Evolutionary conservation across 2,888 invertebrate genomes (phyloP), one percentile per base, ranked within the genome.

Genomic region (Anoplius nigerrimus): DNA sequence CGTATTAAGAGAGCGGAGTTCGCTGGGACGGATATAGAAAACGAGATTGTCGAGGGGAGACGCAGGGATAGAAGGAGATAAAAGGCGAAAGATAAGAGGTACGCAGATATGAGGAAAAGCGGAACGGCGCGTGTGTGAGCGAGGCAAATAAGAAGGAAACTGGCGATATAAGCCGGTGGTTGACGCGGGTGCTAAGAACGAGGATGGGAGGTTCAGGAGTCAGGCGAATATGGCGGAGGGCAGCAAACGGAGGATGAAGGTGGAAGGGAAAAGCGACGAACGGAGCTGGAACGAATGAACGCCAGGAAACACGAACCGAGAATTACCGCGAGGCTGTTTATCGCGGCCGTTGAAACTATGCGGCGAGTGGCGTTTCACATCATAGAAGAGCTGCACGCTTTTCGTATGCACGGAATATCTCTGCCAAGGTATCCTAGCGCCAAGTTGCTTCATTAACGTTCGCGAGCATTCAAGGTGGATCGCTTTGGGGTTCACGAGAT

Each of bases 391-490:
- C 21, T 56, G 62, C 60, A 62, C 65, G 48, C 16, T 72, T 66
- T 66, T 69, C 46, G 61, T 51, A 24, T 20, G 15, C 18, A 16
- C n/a, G 48, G 18, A 8, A 16, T 48, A 48, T 48, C 48, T 18
- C 18, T 13, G 48, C 11, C 48, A 8, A 18, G 18, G 48, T n/a
- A 18, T 48, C n/a, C n/a, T 48, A 43, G 43, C 42, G 56, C 45
- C 51, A 56, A 60, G 71, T 66, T 66, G 59, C 69, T 76, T 79
- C 76, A 71, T 76, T 78, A 71, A 24, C 62, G 45, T 24, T 51
- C 58, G 52, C 58, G 18, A 55, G 48, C 18, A 60, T 76, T 78
- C 78, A 78, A 78, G 79, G 78, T 70, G 62, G 59, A 74, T 79
- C 65, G 63, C 74, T 66, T 51, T 57, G 58, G 56, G 73, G 73